phyloP scores from a whole-genome alignment of 2,113 vertebrate species.

The Proterorhinus semilunaris region DNA sequence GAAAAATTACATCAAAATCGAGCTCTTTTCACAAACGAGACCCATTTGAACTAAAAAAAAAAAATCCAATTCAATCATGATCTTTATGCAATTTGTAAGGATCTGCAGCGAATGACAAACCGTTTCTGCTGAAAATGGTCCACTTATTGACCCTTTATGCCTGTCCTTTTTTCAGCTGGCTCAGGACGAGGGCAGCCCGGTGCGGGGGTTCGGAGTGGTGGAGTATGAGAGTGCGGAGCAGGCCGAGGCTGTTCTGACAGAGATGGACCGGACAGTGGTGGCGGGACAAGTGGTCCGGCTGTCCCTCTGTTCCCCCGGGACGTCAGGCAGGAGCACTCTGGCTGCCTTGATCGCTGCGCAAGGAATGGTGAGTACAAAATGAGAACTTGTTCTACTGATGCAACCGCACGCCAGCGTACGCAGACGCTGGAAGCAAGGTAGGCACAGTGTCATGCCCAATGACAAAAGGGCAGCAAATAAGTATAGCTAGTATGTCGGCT shows the following conservation, averaged over 20 bases:
- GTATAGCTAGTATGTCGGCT: no score
- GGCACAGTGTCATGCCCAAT: no score
- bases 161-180: conserved; percentile 79
- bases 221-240: conserved; percentile 90
- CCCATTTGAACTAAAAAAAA: no score
- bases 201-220: conserved; percentile 88
- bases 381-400: background rate
- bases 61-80: no score
- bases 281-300: conserved; percentile 84
- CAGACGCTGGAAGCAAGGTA: no score
- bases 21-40: no score
- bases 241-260: conserved; percentile 83
- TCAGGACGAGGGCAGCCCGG: conserved; percentile 87
- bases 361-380: conserved; percentile 85
- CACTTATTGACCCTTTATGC: background rate
- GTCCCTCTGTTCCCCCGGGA: conserved; percentile 90
- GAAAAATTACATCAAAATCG: no score
- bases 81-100: no score
- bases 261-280: conserved; percentile 77
- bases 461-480: no score
- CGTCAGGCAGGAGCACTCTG: conserved; percentile 90
- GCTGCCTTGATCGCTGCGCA: conserved; percentile 94
- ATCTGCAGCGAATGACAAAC: no score
- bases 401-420: no score
- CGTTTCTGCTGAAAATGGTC: background rate